phyloP scores from a whole-genome alignment of 2,888 invertebrate genomes.

The Patella caerulea region DNA sequence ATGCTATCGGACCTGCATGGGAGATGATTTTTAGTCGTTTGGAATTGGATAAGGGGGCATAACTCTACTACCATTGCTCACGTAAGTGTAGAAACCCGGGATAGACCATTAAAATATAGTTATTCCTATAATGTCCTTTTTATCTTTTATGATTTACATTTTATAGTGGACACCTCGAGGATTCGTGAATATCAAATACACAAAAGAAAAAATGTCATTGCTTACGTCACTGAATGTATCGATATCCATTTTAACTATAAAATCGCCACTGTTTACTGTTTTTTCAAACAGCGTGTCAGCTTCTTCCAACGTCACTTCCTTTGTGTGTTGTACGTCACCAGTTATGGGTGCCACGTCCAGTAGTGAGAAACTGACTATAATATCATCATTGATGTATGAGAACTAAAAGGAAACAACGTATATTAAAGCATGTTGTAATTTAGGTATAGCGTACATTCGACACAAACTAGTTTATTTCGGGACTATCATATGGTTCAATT shows the following conservation, averaged over 20 bases:
- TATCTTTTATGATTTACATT: too few relatives aligned
- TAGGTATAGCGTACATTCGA: neutral
- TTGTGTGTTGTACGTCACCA: conserved; percentile 18
- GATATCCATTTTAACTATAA: neutral
- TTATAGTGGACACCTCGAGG: too few relatives aligned
- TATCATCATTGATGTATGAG: neutral
- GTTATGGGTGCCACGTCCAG: conserved; percentile 18
- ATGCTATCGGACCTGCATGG: too few relatives aligned
- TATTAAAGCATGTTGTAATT: neutral
- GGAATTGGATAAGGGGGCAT: too few relatives aligned
- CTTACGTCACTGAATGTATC: conserved; percentile 1
- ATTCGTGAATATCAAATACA: too few relatives aligned
- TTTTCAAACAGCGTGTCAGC: conserved; percentile 4
- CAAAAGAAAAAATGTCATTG: neutral
- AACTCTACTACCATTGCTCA: too few relatives aligned
- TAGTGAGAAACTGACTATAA: conserved; percentile 3
- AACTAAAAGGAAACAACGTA: neutral
- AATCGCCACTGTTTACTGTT: conserved; percentile 1
- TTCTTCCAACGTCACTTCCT: conserved; percentile 13
- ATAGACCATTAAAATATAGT: too few relatives aligned
- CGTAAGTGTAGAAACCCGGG: neutral
- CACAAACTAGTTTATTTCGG: too few relatives aligned
- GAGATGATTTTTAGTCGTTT: too few relatives aligned
- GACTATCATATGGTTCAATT: too few relatives aligned
- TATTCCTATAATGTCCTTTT: too few relatives aligned